Base-by-base conservation (phyloP, 2,797 vertebrate species). In the Labeo calbasu region DNA sequence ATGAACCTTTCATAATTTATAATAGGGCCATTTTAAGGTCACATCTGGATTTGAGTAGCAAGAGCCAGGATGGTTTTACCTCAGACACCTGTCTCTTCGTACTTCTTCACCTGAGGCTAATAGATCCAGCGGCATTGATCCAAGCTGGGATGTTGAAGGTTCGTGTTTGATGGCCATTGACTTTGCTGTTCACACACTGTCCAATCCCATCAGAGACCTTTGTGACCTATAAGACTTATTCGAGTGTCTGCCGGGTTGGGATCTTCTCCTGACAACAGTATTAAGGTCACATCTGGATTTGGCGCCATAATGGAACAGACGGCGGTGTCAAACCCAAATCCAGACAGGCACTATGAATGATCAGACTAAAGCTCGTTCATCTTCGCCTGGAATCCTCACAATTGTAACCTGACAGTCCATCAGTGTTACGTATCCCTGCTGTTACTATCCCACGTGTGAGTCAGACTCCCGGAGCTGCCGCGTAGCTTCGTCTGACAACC, bases 271-370 rank as follows among this genome's bases (percentile, higher is more conserved):
- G 57, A 82, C 66, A 77, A 32, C 57, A 78, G 65, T 63, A 73
- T 32, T 71, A 79, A 85, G 84, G 88, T 85, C 81, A 81, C 72
- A 84, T 79, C 76, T 76, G 81, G 81, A 85, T 86, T 79, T 84
- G 71, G 51, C 32, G 7, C 40, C 32, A 25, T 57, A 66, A 63
- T 81, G 61, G 50, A 80, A 55, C 86, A 81, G 43, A 68, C 57
- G 15, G 65, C 36, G 53, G 59, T 81, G 71, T 71, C 71, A 28
- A 53, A 77, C 78, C 6, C 40, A 75, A 81, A 76, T 76, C 61
- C 50, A 59, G 36, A 28, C 17, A 50, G 71, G 19, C 51, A 40
- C 72, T 46, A 21, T 57, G 50, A 43, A 84, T 79, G 82, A 84
- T 78, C 40, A 70, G 66, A 51, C 28, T 50, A 59, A 84, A 84